phyloP scores from a whole-genome alignment of 2,888 invertebrate genomes.

The Trilocha varians region DNA sequence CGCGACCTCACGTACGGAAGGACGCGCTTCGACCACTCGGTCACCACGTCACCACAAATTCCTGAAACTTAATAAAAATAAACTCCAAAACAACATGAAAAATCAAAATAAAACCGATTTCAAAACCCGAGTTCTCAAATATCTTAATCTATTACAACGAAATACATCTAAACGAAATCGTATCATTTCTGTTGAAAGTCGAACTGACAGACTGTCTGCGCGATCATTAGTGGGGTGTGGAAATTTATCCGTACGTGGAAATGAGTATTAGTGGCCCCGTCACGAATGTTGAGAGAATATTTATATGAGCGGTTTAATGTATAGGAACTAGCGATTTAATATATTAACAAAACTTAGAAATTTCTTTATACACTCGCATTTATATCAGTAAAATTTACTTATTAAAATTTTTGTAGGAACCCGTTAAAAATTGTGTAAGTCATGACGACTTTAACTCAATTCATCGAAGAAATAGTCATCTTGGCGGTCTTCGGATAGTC shows the following conservation, averaged over 20 bases:
- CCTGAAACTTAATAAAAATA: neutral
- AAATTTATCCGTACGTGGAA: constrained; percentile 16
- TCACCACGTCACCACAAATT: neutral
- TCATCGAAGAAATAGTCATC: no score
- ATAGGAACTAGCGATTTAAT: neutral
- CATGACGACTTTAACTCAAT: no score
- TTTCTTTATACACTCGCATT: no score
- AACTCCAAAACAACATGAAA: neutral
- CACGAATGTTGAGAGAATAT: constrained; percentile 16
- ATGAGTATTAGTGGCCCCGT: constrained; percentile 15
- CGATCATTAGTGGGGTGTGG: constrained; percentile 19
- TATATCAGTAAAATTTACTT: no score
- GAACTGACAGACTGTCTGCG: constrained; percentile 10
- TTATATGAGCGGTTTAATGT: neutral
- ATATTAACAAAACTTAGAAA: no score
- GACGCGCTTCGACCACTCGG: neutral
- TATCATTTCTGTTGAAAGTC: constrained; percentile 5
- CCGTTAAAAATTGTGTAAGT: no score
- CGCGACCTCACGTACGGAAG: no score
- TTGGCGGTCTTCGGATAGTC: no score
- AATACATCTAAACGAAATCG: constrained; percentile 10
- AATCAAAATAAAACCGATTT: neutral
- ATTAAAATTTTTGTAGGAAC: no score
- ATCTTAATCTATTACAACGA: constrained; percentile 8
- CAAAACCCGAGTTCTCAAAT: neutral